These are phyloP conservation scores for Leuciscus idus DNA, from an alignment of 2,113 vertebrate species.

Conservation along the genomic window DNA sequence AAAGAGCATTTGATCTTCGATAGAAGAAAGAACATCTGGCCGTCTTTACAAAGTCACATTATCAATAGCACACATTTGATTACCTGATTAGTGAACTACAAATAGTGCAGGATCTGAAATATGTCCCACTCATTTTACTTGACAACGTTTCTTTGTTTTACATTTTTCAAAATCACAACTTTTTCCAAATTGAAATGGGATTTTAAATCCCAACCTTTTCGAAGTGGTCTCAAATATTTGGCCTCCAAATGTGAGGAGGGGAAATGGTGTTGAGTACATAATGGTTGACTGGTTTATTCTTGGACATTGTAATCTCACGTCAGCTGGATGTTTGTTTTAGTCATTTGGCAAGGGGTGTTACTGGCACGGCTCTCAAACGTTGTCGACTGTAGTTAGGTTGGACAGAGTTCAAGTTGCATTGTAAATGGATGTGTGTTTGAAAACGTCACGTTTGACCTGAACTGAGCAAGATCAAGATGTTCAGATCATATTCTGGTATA, in stretches of 20 bases:
- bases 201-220: neutral
- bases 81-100: neutral
- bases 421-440: neutral
- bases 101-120: neutral
- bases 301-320: neutral
- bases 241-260: neutral
- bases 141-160: neutral
- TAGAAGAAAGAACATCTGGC: neutral
- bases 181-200: neutral
- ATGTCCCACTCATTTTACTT: neutral
- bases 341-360: slow-evolving; percentile 1
- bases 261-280: neutral
- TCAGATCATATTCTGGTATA: neutral
- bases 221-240: neutral
- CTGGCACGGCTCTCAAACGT: neutral
- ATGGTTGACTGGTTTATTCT: neutral
- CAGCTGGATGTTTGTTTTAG: slow-evolving; percentile 33
- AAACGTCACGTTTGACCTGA: neutral
- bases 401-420: neutral
- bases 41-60: neutral
- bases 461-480: neutral
- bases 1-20: neutral
- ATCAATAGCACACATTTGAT: neutral
- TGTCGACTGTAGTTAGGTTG: slow-evolving; percentile 27
- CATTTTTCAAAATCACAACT: neutral